Evolutionary conservation across 1,140 invertebrate genomes (phyloP), one percentile per base, ranked within the genome.

Genomic region (Drosophila pallidifrons): DNA sequence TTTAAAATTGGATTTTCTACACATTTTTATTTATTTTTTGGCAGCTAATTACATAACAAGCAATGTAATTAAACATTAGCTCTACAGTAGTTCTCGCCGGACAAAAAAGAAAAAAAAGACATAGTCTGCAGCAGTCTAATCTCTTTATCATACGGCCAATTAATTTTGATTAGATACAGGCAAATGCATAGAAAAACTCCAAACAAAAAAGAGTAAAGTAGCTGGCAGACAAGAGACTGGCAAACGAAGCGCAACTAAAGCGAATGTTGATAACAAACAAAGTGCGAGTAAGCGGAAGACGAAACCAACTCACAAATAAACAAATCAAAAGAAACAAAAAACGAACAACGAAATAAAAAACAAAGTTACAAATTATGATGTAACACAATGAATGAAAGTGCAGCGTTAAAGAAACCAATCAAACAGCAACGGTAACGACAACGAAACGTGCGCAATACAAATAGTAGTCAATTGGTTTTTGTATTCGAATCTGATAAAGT

Each of bases 81-180:
- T 47, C 10, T 11, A 20, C 58, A 71, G 30, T 55, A 61, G 54
- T 58, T 25, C 28, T 5, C 45, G 8, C 10, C 52, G 20, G 20
- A 28, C 15, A 45, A 16, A 59, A 41, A 16, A 20, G 0, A 55
- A 13, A 2, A 32, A 16, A 20, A n/a, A 41, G 30, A 3, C 32
- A 13, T 20, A 43, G 38, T 10, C 2, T 4, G n/a, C 16, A 41
- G 25, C 25, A 11, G 65, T 68, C 74, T 77, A 83, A 87, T 87
- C 83, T 83, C 55, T 83, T 83, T 87, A 87, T 87, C 83, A 83
- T 67, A 82, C n/a, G 85, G 66, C 80, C 85, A 87, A 88, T 87
- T 88, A 88, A 83, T 70, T 87, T 75, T 72, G 83, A 83, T 87
- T 80, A 87, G 65, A 65, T 72, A 69, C 65, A 70, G 20, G n/a